A percentile compares a stretch with the other conserved stretches of the same genome.
Evolutionary conservation across 92 coral and sea anemone genomes (phyloP).

Genomic region (Plumapathes pennacea): DNA sequence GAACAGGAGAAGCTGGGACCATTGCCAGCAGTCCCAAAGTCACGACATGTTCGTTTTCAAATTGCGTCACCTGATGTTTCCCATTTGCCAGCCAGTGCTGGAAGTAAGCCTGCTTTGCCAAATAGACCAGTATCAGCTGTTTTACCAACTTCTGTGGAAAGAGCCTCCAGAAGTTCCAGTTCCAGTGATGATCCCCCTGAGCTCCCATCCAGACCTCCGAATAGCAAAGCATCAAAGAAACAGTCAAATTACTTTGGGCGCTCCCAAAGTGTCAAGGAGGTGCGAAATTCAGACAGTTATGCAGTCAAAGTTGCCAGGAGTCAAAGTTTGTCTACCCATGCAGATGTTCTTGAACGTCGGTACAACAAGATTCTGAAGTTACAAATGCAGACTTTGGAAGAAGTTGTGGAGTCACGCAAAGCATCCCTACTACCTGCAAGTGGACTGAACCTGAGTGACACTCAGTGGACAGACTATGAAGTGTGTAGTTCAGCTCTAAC

Average conservation of each 20-base stretch:
- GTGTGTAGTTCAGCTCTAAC: slow-evolving; percentile 51
- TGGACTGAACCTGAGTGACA: slow-evolving; percentile 49
- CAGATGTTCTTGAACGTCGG: slow-evolving; percentile 54
- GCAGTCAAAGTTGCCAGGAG: slow-evolving; percentile 20
- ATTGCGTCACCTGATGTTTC: slow-evolving; percentile 21
- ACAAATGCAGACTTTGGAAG: slow-evolving; percentile 73
- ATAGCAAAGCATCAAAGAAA: slow-evolving; percentile 25
- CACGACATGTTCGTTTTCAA: slow-evolving; percentile 78
- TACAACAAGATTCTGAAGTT: slow-evolving; percentile 67
- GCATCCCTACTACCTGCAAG: slow-evolving; percentile 52
- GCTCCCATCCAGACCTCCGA: slow-evolving; percentile 75
- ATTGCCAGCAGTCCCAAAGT: slow-evolving; percentile 71
- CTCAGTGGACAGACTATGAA: slow-evolving; percentile 75
- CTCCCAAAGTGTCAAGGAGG: slow-evolving; percentile 56
- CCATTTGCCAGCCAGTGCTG: not conserved
- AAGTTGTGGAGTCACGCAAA: slow-evolving; percentile 57
- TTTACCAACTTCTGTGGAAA: slow-evolving; percentile 63
- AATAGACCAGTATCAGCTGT: slow-evolving; percentile 78
- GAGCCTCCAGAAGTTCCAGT: slow-evolving; percentile 24
- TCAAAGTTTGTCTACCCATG: slow-evolving; percentile 49
- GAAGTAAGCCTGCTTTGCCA: slow-evolving; percentile 31
- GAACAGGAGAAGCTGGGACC: slow-evolving; percentile 88
- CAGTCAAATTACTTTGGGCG: slow-evolving; percentile 35
- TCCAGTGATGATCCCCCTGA: slow-evolving; percentile 41
- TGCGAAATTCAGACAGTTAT: slow-evolving; percentile 3